Evolutionary conservation across 2,113 vertebrate genomes (phyloP), one percentile per base, ranked within the genome.

Genomic region (Heterotis niloticus): DNA sequence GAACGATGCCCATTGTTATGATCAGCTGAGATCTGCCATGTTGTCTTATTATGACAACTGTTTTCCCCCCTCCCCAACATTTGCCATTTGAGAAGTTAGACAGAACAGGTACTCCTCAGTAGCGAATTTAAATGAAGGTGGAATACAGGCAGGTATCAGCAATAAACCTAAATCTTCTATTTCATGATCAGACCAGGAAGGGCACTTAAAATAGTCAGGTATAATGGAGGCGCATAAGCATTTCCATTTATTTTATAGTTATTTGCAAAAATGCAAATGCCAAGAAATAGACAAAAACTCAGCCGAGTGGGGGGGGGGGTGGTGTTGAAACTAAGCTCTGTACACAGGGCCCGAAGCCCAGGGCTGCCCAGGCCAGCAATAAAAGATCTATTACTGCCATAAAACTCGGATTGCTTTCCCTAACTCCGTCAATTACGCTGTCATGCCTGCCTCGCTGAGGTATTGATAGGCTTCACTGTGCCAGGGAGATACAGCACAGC

Each of bases 391-490:
- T 85, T 82, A 81, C 68, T 60, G 20, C 80, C 81, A 82, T 84
- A 84, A 84, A 87, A 79, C 83, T 66, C 65, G 18, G 68, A 57
- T 82, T 60, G 80, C 57, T 76, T 79, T 82, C 79, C 64, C 24
- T 68, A 57, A 76, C 69, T 57, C 73, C 65, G 69, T 81, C 65
- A 69, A 83, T 82, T 75, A 70, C 75, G 80, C 65, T 28, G 76
- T 78, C 66, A 17, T 1, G 52, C 64, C 66, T 3, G 72, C 72
- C 60, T 68, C 5, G 29, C 29, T 13, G 56, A 80, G 77, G 67
- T 80, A 82, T 87, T 70, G 79, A 71, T 78, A 77, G 73, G 78
- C 81, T 83, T 84, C 78, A 80, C 86, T 79, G 81, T 11, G 44
- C n/a, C 24, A 10, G 10, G 16, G 23, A 78, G 76, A 64, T n/a